phyloP scores from a whole-genome alignment of 2,113 vertebrate species.

The Myiopsitta monachus region DNA sequence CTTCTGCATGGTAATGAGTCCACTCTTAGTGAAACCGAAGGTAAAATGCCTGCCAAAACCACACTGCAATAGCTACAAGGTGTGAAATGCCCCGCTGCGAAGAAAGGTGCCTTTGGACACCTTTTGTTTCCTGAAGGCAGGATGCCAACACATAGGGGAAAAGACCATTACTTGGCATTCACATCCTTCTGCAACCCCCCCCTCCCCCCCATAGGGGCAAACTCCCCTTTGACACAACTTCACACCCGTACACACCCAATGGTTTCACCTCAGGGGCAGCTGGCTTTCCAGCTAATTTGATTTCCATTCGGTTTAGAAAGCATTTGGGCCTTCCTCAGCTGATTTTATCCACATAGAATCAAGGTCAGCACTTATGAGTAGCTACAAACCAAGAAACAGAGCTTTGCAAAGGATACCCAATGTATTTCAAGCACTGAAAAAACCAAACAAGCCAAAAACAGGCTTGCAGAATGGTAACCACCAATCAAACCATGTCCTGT shows the following conservation, averaged over 20 bases:
- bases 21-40: background rate
- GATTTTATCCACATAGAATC: background rate
- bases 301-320: background rate
- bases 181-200: background rate
- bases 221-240: background rate
- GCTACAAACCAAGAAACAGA: background rate
- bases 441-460: background rate
- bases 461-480: background rate
- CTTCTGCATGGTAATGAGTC: background rate
- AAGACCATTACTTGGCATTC: background rate
- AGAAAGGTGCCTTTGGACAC: background rate
- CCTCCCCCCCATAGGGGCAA: accelerated
- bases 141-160: background rate
- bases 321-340: background rate
- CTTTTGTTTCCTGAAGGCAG: background rate
- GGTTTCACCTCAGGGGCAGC: background rate
- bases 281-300: background rate
- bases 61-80: accelerated
- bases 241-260: background rate
- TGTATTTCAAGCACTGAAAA: background rate
- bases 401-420: background rate
- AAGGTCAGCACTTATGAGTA: background rate
- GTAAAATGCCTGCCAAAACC: background rate
- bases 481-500: background rate
- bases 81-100: background rate